Evolutionary conservation across 2,797 vertebrate species (phyloP), one percentile per base, ranked within the genome.

Genomic region (Sebastes flavidus): DNA sequence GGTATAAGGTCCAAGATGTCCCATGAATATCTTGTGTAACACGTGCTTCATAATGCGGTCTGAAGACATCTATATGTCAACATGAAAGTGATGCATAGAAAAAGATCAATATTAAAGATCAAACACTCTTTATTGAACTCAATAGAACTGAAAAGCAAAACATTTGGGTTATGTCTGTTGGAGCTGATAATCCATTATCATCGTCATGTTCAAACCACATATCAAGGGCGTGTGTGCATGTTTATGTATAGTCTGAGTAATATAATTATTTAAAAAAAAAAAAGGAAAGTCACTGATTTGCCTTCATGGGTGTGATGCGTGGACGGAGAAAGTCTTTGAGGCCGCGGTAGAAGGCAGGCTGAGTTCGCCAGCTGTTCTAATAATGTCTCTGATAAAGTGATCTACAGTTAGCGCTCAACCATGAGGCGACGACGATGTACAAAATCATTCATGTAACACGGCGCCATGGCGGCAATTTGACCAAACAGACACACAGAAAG

Each of bases 121-220:
- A 93, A 93, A 94, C 89, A 93, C 91, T 88, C 82, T 95, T 95
- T 95, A 95, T 93, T 94, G 77, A 93, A 93, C 91, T 88, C 71
- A 93, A 82, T 7, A 89, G 55, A 92, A 91, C 56, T 65, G 36
- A 93, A 93, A 92, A 88, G 77, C 69, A 91, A 90, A 92, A 90
- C 78, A 88, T 62, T 59, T 72, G 82, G 77, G 42, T 86, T 75
- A 88, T 89, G 81, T 84, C 79, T 85, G 81, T 42, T 27, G 60
- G 70, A 61, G 62, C 54, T 73, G 85, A 87, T 75, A 76, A 84
- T 83, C 72, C 52, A 72, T 74, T 52, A 52, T 73, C 74, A 81
- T 68, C n/a, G 7, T 58, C 49, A 78, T 70, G 38, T 73, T 83
- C 22, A 67, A 86, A 84, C 72, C 73, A 84, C 72, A 84, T 77